A percentile compares a stretch with the other conserved stretches of the same genome.
These are phyloP conservation scores for Micrastur ruficollis DNA, from an alignment of 2,797 vertebrate genomes.

Conservation along the genomic window DNA sequence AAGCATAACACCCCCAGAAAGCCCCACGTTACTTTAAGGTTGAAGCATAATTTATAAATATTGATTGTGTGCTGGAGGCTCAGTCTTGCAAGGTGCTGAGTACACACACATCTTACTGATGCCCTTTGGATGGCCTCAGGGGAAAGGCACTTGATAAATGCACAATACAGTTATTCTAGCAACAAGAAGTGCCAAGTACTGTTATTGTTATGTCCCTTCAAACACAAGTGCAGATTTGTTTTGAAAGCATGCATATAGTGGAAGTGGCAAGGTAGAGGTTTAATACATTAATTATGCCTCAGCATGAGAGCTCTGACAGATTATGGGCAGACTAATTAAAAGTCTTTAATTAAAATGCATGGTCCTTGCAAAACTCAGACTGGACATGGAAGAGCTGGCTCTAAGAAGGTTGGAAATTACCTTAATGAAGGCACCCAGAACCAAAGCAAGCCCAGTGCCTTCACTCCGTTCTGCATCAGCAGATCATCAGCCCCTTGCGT, in stretches of 20 bases:
- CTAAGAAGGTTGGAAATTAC: not conserved
- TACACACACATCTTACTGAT: not conserved
- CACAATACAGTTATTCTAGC: not conserved
- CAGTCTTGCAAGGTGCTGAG: constrained; percentile 25
- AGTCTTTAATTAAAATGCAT: constrained; percentile 33
- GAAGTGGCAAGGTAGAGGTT: constrained; percentile 37
- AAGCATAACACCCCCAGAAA: not conserved
- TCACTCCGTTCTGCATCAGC: not conserved
- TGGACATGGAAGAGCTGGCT: not conserved
- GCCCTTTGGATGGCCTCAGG: constrained; percentile 37
- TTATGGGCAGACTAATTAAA: constrained; percentile 46
- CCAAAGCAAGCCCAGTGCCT: fast-evolving
- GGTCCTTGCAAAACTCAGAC: not conserved
- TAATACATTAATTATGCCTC: constrained; percentile 45
- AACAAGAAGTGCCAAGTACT: constrained; percentile 34
- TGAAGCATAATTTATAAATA: constrained; percentile 22
- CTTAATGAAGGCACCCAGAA: not conserved
- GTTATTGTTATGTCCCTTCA: constrained; percentile 42
- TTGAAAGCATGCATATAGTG: constrained; percentile 40
- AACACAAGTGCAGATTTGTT: constrained; percentile 31
- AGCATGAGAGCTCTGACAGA: constrained; percentile 44
- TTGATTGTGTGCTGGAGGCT: constrained; percentile 28
- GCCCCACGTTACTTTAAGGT: not conserved
- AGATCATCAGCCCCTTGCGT: not conserved
- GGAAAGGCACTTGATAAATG: constrained; percentile 39